Base-by-base conservation (phyloP, 2,113 vertebrate genomes). In the Calypte anna region DNA sequence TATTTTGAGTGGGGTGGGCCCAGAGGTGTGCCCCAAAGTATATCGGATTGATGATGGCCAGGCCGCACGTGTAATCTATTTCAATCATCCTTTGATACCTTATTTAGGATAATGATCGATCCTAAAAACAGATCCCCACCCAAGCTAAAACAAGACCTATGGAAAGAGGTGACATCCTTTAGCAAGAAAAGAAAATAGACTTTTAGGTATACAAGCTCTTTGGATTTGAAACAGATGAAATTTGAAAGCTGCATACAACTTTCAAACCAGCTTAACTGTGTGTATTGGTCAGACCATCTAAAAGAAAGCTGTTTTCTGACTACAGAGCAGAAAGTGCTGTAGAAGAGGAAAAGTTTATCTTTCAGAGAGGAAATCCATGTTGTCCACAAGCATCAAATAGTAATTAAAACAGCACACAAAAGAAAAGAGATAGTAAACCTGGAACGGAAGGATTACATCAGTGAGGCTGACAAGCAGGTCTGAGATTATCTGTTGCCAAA, bases 371-470 rank as follows among this genome's bases (percentile, higher is more conserved):
- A 94, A 94, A 88, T 87, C 78, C 14, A 73, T 80, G 69, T 27
- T 73, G 62, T 51, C 74, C 24, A n/a, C 61, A 73, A 57, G 12
- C 58, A 84, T 50, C 74, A 90, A 90, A 87, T 2, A 75, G 57
- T 74, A 93, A 96, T 91, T 94, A 90, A 82, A 90, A 22, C 13
- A 73, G 54, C 24, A 73, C 66, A 81, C 64, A 83, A 92, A 91
- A 84, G 78, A 72, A 78, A 75, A 19, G 62, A 91, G 78, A 40
- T 28, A 33, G 31, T 8, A 90, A 93, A 57, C 67, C 46, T 58
- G 40, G 79, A 85, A 73, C 2, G 1, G 73, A 70, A 91, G 53
- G 66, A 58, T 36, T 25, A 7, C 63, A 54, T 94, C 78, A 76
- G 2, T 17, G 58, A 79, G 10, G 6, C 44, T 90, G 78, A 57